phyloP scores from a whole-genome alignment of 2,797 vertebrate genomes.

The Apogon hyalosoma region DNA sequence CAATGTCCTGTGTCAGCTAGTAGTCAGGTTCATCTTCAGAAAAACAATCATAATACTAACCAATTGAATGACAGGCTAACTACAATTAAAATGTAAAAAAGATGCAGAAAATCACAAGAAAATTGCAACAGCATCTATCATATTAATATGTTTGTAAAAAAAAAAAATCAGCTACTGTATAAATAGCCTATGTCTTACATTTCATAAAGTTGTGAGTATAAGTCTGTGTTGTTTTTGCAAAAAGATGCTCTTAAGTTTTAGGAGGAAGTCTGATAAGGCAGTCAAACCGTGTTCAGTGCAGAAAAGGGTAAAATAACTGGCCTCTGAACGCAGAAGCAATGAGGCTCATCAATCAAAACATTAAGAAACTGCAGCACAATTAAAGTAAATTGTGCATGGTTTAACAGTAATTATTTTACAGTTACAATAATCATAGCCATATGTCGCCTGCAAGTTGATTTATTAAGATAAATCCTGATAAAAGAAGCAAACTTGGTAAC shows the following conservation, averaged over 20 bases:
- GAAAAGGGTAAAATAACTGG: slow-evolving; percentile 51
- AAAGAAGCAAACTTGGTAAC: slow-evolving; percentile 11
- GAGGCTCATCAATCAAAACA: slow-evolving; percentile 74
- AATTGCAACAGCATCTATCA: not conserved
- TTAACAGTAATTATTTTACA: slow-evolving; percentile 68
- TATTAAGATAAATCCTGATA: slow-evolving; percentile 59
- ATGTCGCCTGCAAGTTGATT: slow-evolving; percentile 62
- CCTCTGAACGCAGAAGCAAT: slow-evolving; percentile 65
- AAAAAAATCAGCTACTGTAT: slow-evolving; percentile 3
- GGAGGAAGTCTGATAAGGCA: slow-evolving; percentile 43
- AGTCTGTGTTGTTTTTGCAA: not conserved
- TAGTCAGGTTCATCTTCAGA: not conserved
- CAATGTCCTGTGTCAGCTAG: too few relatives aligned
- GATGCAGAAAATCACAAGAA: not conserved
- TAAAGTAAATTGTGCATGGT: slow-evolving; percentile 66
- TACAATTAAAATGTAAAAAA: not conserved
- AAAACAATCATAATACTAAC: slow-evolving; percentile 9
- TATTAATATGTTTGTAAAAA: not conserved
- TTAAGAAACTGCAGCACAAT: slow-evolving; percentile 61
- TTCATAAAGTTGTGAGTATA: too few relatives aligned
- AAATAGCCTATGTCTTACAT: not conserved
- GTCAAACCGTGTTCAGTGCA: slow-evolving; percentile 30
- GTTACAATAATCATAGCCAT: slow-evolving; percentile 69
- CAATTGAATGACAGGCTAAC: not conserved
- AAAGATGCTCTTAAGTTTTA: slow-evolving; percentile 31